Base-by-base conservation (phyloP, 1,140 invertebrate species). In the Lepidurus arcticus region DNA sequence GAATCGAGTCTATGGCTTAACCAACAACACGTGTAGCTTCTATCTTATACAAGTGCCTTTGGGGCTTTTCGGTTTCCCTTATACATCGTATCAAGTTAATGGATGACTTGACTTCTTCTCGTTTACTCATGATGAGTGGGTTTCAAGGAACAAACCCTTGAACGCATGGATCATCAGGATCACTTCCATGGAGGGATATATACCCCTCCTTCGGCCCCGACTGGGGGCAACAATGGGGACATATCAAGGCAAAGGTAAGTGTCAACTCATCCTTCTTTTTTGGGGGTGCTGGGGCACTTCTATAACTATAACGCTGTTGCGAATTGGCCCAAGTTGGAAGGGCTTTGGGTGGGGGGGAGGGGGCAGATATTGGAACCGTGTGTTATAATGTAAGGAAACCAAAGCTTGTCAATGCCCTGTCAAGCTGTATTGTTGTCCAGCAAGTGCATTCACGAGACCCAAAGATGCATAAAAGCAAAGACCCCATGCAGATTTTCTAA, bases 321-420 rank as follows among this genome's bases (percentile, higher is more conserved):
- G 53, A 65, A 65, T 65, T 65, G 53, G n/a, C 53, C 53, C 9
- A 65, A 65, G 53, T 65, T 65, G 16, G n/a, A 21, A 9, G 53
- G 21, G 53, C 21, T 65, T 65, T 65, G 16, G 16, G 16, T n/a
- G 21, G n/a, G 53, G 6, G 21, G 53, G 21, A 47, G 53, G 53
- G 53, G 53, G n/a, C 16, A 65, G 53, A 65, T 11, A 65, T 65
- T 65, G 53, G 53, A 65, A 65, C 53, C 13, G n/a, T 65, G 53
- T 65, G 53, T 65, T 65, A 65, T 65, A 65, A 65, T 65, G 53
- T 65, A 65, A 65, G 53, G 53, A 65, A 65, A 65, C 53, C 53
- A 65, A 65, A 65, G 53, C 53, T 65, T 65, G 53, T 65, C 53
- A 65, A 65, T 65, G 53, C 53, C 53, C 53, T 65, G 53, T 65